Evolutionary conservation across 2,797 vertebrate species (phyloP), one percentile per base, ranked within the genome.

Genomic region (Lerista edwardsae): DNA sequence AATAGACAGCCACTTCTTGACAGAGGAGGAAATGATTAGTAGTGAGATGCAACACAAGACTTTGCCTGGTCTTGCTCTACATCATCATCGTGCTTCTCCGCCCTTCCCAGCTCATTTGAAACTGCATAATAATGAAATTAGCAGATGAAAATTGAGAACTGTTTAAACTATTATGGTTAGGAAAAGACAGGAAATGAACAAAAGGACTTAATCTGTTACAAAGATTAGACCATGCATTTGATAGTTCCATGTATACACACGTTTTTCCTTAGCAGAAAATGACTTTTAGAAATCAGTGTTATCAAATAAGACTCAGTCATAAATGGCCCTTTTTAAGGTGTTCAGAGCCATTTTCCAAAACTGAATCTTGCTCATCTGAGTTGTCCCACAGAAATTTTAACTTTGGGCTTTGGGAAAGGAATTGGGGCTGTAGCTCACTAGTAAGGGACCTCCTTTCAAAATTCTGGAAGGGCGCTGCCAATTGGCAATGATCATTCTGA

Each of bases 91-190:
- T 83, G 27, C 64, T 91, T 61, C 68, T 36, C 51, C 51, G 14
- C 51, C 64, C 19, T 68, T 88, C 87, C 2, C 15, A 88, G 83
- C 84, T 92, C 76, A 82, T 90, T 55, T 86, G 89, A 41, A 91
- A 77, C 10, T 77, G 51, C 31, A 84, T 88, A 79, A 86, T 93
- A 92, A 93, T 90, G 88, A 91, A 94, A 93, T 93, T 89, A 90
- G 78, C 93, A 93, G 88, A 88, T 82, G 87, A 91, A 75, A 80
- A 68, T 39, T 34, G 75, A 85, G 51, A 80, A 86, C 83, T 90
- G 92, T 84, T 93, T 90, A 87, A 86, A 62, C 75, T 36, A 86
- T 0, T 88, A 87, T 57, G 62, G 44, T 91, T 90, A 89, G 80
- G 87, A 86, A 86, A 86, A 90, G 84, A 80, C 86, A 84, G 91